Percentiles rank a stretch among this genome's conserved stretches.
Conservation (phyloP, 1,140 invertebrate species). For the Argopecten irradians region DNA sequence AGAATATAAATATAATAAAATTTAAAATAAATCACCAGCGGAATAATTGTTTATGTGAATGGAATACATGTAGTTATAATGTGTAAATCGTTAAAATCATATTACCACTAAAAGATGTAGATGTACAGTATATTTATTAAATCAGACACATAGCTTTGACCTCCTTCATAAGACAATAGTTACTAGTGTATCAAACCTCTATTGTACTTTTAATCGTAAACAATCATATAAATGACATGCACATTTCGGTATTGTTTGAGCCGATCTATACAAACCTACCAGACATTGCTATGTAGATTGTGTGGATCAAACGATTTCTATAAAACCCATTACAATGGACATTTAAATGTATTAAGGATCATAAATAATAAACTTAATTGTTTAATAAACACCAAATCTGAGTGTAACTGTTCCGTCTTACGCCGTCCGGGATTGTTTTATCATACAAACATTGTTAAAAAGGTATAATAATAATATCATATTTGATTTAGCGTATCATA, state of each 20-base stretch:
- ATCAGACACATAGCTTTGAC: too few species aligned
- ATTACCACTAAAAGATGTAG: too few species aligned
- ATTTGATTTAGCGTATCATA: too few species aligned
- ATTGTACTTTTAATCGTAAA: not conserved
- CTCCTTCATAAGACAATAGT: not conserved
- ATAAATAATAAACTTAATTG: not conserved
- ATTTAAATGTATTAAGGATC: not conserved
- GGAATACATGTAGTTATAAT: too few species aligned
- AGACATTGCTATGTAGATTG: constrained; percentile 10
- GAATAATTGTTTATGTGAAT: too few species aligned
- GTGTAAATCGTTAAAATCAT: too few species aligned
- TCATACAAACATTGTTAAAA: not conserved
- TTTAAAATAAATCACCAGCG: too few species aligned
- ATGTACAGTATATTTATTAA: too few species aligned
- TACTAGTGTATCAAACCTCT: not conserved
- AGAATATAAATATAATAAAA: too few species aligned
- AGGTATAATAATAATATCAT: too few species aligned
- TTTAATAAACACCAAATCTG: not conserved
- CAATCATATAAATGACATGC: not conserved
- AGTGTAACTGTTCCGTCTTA: not conserved
- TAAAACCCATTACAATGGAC: not conserved
- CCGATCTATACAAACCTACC: not conserved
- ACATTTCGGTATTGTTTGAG: not conserved
- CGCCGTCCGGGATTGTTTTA: not conserved
- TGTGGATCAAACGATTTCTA: not conserved